Base-by-base conservation (phyloP, 2,113 vertebrate genomes). In the Lipophrys pholis region DNA sequence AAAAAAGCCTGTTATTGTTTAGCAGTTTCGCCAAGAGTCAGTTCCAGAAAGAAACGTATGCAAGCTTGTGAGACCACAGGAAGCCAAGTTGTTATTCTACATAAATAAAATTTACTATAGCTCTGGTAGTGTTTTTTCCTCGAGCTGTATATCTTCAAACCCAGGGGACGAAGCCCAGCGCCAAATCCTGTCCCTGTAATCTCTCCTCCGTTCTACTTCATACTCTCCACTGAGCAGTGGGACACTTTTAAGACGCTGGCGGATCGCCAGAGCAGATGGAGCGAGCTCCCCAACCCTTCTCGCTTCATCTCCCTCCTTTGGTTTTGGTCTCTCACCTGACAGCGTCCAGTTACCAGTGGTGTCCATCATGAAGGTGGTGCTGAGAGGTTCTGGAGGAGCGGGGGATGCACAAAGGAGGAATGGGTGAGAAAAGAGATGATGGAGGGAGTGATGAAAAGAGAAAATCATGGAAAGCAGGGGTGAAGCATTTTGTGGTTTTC, bases 341-440 rank as follows among this genome's bases (percentile, higher is more conserved):
- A 86, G 65, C 0, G 85, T 91, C 91, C 87, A 86, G 91, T 93
- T 93, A 91, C 68, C 87, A 71, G 89, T 87, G 83, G 74, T 73
- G 71, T 91, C 86, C 88, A 4, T 89, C 69, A 35, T 76, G 78
- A 84, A 74, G 50, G 76, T 72, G 69, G 79, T 58, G 53, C 59
- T 73, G 73, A 69, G 76, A 80, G 78, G 65, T 76, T 91, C 93
- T 94, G 77, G 83, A 87, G 87, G 80, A 82, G 84, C 15, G 81
- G 82, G 71, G 89, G 80, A 86, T 86, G 84, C 63, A 90, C 80
- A 90, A 80, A 85, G 81, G 86, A 84, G 79, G 70, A 70, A 77
- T 78, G 81, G 15, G 60, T 80, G 84, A 86, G 80, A 75, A 63
- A 56, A 73, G 53, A 72, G 45, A 21, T 43, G 66, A 48, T 66